Percentiles rank a stretch among this genome's conserved stretches.
These are phyloP conservation scores for Pseudotriccus pelzelni DNA, from an alignment of 2,797 vertebrate genomes.

Conservation along the genomic window DNA sequence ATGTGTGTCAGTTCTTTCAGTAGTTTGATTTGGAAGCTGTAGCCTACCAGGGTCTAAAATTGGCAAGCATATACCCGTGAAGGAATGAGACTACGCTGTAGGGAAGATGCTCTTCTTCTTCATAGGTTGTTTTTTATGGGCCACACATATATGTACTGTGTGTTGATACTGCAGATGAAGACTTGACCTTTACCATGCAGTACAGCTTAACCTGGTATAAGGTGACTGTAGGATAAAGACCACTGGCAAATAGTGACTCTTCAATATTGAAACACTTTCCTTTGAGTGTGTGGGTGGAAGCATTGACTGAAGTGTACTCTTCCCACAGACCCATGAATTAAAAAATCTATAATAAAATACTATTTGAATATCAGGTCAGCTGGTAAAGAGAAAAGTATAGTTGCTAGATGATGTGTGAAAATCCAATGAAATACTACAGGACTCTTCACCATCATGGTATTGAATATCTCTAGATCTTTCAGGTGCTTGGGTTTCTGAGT, in stretches of 20 bases:
- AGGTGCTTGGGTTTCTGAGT: neutral
- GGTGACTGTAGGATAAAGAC: neutral
- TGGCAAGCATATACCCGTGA: neutral
- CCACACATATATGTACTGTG: accelerated
- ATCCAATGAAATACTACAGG: neutral
- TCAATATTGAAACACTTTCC: neutral
- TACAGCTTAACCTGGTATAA: neutral
- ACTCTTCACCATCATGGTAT: neutral
- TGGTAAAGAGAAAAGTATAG: neutral
- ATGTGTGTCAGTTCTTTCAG: neutral
- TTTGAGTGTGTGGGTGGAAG: neutral
- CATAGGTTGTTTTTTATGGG: accelerated
- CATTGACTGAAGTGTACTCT: neutral
- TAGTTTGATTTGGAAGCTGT: neutral
- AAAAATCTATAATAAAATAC: neutral
- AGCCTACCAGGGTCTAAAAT: neutral
- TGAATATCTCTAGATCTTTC: neutral
- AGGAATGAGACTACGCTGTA: neutral
- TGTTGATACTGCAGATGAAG: neutral
- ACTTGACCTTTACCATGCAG: neutral
- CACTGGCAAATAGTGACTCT: neutral
- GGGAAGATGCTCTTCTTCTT: neutral
- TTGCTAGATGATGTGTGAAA: neutral
- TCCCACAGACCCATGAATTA: neutral
- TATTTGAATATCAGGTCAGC: neutral